Percentiles rank a stretch among this genome's conserved stretches.
Evolutionary conservation across 2,113 vertebrate genomes (phyloP).

Genomic region (Pavo muticus): DNA sequence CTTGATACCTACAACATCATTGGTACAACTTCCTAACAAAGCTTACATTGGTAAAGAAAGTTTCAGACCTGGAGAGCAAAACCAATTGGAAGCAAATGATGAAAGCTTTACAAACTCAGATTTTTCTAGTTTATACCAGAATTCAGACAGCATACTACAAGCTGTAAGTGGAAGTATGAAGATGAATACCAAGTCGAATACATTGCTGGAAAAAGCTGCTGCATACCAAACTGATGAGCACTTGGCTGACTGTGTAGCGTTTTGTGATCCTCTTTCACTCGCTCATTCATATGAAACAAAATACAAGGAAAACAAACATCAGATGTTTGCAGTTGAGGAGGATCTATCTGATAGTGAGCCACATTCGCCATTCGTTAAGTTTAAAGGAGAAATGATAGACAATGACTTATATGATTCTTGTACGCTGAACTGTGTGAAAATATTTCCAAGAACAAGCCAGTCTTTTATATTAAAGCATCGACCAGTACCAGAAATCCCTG

Average conservation of each 20-base stretch:
- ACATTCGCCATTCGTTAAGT: constrained; percentile 48
- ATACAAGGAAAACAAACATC: constrained; percentile 42
- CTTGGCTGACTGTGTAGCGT: background rate
- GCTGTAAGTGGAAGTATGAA: background rate
- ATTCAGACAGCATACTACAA: constrained; percentile 13
- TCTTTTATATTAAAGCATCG: constrained; percentile 90
- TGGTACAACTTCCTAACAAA: background rate
- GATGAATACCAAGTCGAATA: background rate
- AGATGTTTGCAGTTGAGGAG: constrained; percentile 52
- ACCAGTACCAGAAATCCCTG: constrained; percentile 90
- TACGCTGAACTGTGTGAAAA: background rate
- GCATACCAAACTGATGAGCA: constrained; percentile 19
- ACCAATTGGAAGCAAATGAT: background rate
- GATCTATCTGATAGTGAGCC: constrained; percentile 33
- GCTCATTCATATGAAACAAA: constrained; percentile 10
- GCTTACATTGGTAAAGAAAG: background rate
- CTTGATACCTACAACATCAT: background rate
- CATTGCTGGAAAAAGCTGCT: constrained; percentile 20
- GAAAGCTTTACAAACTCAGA: background rate
- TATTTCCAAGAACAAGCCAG: constrained; percentile 59
- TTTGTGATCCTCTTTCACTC: background rate
- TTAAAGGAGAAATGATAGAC: constrained; percentile 88
- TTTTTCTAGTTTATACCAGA: constrained; percentile 16
- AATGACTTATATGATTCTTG: constrained; percentile 87
- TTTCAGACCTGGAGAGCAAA: background rate